Conservation (phyloP, 1,140 invertebrate species). For the Portunus trituberculatus region DNA sequence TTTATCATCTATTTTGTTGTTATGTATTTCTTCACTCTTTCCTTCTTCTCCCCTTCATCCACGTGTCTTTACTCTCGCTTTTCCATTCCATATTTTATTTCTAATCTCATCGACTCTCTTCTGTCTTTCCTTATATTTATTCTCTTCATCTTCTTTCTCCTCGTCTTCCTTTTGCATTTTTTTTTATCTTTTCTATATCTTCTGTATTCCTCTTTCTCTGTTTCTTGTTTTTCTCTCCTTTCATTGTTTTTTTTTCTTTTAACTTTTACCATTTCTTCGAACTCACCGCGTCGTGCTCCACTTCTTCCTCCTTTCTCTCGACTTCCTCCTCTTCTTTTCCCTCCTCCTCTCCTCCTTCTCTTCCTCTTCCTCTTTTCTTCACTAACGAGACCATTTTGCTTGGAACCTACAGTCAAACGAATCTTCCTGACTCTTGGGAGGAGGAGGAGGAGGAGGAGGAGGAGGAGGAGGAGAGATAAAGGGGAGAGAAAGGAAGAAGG, state of each 20-base stretch:
- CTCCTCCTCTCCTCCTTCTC: neutral
- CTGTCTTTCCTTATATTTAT: neutral
- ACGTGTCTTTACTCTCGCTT: neutral
- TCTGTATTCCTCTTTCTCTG: neutral
- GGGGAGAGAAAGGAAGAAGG: neutral
- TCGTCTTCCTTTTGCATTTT: neutral
- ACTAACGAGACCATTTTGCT: conserved; percentile 13
- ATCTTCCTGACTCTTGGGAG: neutral
- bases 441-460: neutral
- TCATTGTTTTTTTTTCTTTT: neutral
- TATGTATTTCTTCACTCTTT: too few species aligned
- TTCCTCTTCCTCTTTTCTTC: neutral
- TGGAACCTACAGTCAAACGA: conserved; percentile 18
- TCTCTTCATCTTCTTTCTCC: neutral
- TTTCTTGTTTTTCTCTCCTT: neutral
- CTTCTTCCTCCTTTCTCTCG: neutral
- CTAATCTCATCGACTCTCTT: neutral
- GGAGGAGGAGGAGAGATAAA: neutral
- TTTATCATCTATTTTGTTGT: neutral
- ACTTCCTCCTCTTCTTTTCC: neutral
- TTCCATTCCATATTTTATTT: neutral
- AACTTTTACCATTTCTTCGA: neutral
- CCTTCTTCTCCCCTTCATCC: neutral
- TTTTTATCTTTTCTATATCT: neutral
- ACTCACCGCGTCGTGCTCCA: neutral